phyloP scores from a whole-genome alignment of 2,888 invertebrate species.

The Apotomis betuletana region DNA sequence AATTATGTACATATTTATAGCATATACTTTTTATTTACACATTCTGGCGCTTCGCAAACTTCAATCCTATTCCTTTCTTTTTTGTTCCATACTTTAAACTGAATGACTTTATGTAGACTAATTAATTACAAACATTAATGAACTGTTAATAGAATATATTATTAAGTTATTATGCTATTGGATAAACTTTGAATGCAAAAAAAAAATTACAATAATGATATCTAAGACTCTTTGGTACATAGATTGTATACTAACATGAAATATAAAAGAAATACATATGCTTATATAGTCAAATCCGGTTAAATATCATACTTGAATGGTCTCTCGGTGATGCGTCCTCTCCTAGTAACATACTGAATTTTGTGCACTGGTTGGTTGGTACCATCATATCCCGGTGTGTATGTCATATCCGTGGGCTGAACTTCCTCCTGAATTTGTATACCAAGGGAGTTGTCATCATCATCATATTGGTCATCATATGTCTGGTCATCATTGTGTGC shows the following conservation, averaged over 20 bases:
- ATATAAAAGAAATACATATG: neutral
- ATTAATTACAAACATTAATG: no score
- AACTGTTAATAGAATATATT: no score
- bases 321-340: slow-evolving; percentile 1
- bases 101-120: neutral
- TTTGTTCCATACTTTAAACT: neutral
- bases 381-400: neutral
- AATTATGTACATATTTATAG: neutral
- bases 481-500: neutral
- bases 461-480: neutral
- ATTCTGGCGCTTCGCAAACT: neutral
- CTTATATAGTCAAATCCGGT: neutral
- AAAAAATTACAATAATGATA: neutral
- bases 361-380: neutral
- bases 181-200: neutral
- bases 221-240: slow-evolving; percentile 1
- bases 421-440: neutral
- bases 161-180: no score
- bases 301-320: neutral
- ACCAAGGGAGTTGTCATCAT: neutral
- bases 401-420: neutral
- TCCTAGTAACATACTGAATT: no score
- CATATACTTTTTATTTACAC: neutral
- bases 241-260: neutral
- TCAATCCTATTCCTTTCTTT: neutral